Evolutionary conservation across 2,113 vertebrate species (phyloP).

Genomic region (Charina bottae): DNA sequence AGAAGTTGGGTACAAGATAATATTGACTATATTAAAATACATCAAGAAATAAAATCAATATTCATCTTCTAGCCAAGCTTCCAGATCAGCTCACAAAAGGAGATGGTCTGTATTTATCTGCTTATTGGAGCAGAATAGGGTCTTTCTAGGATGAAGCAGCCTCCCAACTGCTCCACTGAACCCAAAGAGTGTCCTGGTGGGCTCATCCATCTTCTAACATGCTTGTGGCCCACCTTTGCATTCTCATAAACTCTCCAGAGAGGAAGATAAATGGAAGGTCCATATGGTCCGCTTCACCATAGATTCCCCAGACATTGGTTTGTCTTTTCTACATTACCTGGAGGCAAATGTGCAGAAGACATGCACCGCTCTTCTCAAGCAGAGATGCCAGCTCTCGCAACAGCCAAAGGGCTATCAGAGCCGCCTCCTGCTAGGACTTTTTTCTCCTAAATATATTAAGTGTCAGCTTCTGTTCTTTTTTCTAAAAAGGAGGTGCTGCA

Average conservation of each 20-base stretch:
- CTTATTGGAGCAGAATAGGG: neutral
- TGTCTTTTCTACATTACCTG: slow-evolving; percentile 14
- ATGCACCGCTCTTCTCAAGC: slow-evolving; percentile 34
- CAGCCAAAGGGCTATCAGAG: slow-evolving; percentile 50
- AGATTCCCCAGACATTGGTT: slow-evolving; percentile 30
- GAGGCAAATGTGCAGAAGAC: slow-evolving; percentile 12
- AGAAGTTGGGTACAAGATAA: neutral
- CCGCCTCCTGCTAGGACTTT: slow-evolving; percentile 62
- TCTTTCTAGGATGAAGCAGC: neutral
- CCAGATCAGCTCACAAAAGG: neutral
- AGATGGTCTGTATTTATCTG: neutral
- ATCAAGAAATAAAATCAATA: neutral
- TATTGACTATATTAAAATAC: neutral
- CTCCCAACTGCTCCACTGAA: neutral
- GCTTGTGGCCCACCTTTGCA: neutral
- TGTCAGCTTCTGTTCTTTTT: slow-evolving; percentile 55
- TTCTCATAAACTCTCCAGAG: accelerated
- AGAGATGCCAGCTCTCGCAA: neutral
- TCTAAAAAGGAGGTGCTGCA: slow-evolving; percentile 48
- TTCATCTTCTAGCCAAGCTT: neutral
- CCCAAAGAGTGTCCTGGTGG: neutral
- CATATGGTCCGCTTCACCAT: slow-evolving; percentile 20
- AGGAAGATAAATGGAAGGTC: slow-evolving; percentile 12
- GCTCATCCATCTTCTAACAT: neutral
- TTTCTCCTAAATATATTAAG: slow-evolving; percentile 72